A percentile compares a stretch with the other conserved stretches of the same genome.
phyloP scores from a whole-genome alignment of 2,888 invertebrate species.

The Lacanobia wlatinum region DNA sequence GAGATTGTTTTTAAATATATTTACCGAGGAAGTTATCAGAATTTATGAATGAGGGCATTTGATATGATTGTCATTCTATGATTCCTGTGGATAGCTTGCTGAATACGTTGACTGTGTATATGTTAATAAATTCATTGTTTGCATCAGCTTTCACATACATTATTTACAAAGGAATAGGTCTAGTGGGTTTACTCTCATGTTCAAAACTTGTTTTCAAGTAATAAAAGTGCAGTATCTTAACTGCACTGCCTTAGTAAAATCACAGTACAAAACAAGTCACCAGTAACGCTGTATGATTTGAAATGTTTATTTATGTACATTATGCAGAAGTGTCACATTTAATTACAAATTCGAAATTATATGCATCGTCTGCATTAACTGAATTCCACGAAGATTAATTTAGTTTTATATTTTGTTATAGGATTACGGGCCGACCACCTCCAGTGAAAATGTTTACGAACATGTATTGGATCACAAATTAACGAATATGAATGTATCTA shows the following conservation, averaged over 20 bases:
- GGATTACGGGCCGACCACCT: constrained; percentile 90
- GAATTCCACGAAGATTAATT: constrained; percentile 40
- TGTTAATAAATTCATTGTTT: constrained; percentile 72
- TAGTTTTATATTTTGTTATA: constrained; percentile 78
- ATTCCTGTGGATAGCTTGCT: constrained; percentile 55
- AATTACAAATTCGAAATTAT: constrained; percentile 35
- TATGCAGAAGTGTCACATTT: constrained; percentile 35
- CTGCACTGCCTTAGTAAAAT: background rate
- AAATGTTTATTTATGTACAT: constrained; percentile 44
- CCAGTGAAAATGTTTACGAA: constrained; percentile 88
- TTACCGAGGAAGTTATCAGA: constrained; percentile 36
- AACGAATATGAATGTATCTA: constrained; percentile 87
- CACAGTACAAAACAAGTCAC: constrained; percentile 18
- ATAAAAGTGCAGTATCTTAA: constrained; percentile 18
- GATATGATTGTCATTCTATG: constrained; percentile 69
- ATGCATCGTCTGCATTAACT: constrained; percentile 25
- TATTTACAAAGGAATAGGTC: constrained; percentile 5
- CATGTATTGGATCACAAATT: constrained; percentile 88
- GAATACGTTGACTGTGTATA: constrained; percentile 71
- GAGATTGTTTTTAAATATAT: constrained; percentile 52
- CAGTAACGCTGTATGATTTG: constrained; percentile 30
- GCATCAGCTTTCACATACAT: constrained; percentile 33
- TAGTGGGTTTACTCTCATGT: background rate
- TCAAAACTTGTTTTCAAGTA: constrained; percentile 1
- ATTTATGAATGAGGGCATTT: constrained; percentile 71